Evolutionary conservation across 1,140 invertebrate genomes (phyloP).

Genomic region (Macrobrachium nipponense): DNA sequence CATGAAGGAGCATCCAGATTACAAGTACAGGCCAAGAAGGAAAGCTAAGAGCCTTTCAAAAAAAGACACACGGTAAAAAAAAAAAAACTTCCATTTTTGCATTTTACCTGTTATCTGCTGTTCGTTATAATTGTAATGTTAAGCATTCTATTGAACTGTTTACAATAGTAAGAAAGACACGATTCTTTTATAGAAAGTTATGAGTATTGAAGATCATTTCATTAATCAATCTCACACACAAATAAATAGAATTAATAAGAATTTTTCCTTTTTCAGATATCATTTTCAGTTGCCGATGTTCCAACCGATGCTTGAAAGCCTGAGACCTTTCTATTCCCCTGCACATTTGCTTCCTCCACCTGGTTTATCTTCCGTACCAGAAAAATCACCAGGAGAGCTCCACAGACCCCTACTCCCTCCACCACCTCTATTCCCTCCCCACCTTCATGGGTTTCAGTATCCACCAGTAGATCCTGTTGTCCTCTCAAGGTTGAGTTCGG

Average conservation of each 20-base stretch:
- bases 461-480: constrained; percentile 29
- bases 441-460: constrained; percentile 35
- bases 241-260: not conserved
- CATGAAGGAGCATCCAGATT: constrained; percentile 93
- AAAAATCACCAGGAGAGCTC: constrained; percentile 38
- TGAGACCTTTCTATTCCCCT: constrained; percentile 44
- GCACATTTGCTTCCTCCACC: constrained; percentile 31
- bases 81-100: not conserved
- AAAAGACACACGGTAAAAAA: constrained; percentile 72
- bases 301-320: constrained; percentile 50
- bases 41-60: constrained; percentile 94
- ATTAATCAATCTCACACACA: not conserved
- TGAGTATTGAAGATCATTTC: too few relatives aligned
- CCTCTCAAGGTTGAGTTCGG: constrained; percentile 35
- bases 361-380: constrained; percentile 13
- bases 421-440: constrained; percentile 38
- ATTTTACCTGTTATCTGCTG: too few relatives aligned
- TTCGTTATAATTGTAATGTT: too few relatives aligned
- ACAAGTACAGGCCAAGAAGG: constrained; percentile 87
- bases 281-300: constrained; percentile 57
- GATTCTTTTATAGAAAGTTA: too few relatives aligned
- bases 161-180: too few relatives aligned
- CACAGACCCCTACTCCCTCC: constrained; percentile 35
- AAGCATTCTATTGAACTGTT: too few relatives aligned
- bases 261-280: constrained; percentile 21